Evolutionary conservation across 2,113 vertebrate genomes (phyloP).

Genomic region (Mormoops blainvillei): DNA sequence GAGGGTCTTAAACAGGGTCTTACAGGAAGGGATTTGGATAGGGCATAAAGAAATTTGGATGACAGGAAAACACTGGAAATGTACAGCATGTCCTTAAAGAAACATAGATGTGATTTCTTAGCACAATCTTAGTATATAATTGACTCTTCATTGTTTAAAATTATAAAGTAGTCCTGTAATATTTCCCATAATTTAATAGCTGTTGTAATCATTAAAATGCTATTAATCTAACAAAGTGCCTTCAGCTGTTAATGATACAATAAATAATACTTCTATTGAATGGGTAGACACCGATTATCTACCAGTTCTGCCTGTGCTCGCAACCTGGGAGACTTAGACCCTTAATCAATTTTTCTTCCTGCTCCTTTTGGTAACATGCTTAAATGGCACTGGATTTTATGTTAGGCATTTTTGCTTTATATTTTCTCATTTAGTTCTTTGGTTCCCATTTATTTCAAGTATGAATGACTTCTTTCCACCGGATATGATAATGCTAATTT

Average conservation of each 20-base stretch:
- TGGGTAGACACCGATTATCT: background rate
- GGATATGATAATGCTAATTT: background rate
- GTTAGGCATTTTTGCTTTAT: background rate
- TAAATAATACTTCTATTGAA: background rate
- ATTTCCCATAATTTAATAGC: background rate
- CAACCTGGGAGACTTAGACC: background rate
- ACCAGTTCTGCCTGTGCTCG: background rate
- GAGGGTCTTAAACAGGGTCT: background rate
- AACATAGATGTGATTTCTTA: background rate
- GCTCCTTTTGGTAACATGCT: background rate
- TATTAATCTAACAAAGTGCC: background rate
- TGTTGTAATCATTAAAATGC: background rate
- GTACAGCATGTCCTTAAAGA: background rate
- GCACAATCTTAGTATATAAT: background rate
- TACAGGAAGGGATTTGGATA: background rate
- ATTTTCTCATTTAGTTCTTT: background rate
- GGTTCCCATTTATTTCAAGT: background rate
- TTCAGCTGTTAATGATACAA: background rate
- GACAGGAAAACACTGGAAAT: background rate
- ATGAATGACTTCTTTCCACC: background rate
- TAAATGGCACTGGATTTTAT: background rate
- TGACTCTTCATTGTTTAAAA: background rate
- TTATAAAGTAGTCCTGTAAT: background rate
- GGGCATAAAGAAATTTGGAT: background rate
- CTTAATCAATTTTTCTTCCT: background rate